Conservation (phyloP, 1,140 invertebrate species). For the Berghia stephanieae region DNA sequence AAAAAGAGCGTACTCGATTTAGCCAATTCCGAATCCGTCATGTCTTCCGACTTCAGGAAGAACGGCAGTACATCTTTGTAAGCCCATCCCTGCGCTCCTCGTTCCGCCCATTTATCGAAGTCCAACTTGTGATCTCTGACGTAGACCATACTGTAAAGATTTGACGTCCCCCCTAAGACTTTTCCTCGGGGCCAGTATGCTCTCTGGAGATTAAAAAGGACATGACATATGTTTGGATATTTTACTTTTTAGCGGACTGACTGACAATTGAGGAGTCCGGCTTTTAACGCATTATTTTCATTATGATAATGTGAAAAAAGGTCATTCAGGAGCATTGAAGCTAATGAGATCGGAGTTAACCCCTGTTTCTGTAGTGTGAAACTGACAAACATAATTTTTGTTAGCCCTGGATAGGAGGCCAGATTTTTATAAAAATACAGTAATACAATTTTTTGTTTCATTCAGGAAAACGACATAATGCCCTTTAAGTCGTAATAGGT, state of each 20-base stretch:
- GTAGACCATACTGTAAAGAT: slow-evolving; percentile 96
- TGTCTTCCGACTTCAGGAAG: slow-evolving; percentile 82
- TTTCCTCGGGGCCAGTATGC: slow-evolving; percentile 45
- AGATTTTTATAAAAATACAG: too few relatives aligned
- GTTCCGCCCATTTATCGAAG: slow-evolving; percentile 89
- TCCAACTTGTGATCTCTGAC: slow-evolving; percentile 89
- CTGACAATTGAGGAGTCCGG: neutral
- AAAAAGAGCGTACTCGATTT: slow-evolving; percentile 8
- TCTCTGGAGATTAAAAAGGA: slow-evolving; percentile 35
- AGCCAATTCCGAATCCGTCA: slow-evolving; percentile 26
- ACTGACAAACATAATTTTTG: too few relatives aligned
- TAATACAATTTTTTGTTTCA: too few relatives aligned
- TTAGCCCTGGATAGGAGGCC: too few relatives aligned
- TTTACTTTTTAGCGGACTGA: neutral
- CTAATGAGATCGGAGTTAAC: too few relatives aligned
- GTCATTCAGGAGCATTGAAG: neutral
- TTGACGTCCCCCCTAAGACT: slow-evolving; percentile 81
- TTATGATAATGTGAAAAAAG: neutral
- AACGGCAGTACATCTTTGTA: slow-evolving; percentile 86
- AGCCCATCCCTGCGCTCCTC: slow-evolving; percentile 91
- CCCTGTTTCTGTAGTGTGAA: too few relatives aligned
- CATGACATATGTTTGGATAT: neutral
- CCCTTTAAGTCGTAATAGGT: too few relatives aligned
- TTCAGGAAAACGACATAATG: too few relatives aligned
- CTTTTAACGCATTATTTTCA: neutral